These are phyloP conservation scores for Diglossa brunneiventris DNA, from an alignment of 2,113 vertebrate species.

Conservation along the genomic window DNA sequence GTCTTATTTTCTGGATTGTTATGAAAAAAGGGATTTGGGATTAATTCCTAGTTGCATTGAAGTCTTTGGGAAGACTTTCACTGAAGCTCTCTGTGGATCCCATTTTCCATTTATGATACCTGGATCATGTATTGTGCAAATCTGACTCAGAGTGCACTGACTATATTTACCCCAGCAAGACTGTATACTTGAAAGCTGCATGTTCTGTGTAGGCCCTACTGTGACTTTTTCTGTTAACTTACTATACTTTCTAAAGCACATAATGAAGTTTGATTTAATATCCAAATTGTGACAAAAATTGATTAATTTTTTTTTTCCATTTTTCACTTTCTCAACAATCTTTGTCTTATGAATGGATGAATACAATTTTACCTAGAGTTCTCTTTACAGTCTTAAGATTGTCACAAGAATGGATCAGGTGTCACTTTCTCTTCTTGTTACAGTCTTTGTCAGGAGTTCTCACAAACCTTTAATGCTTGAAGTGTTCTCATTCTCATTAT, in stretches of 20 bases:
- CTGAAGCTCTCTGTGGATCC: not conserved
- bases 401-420: slow-evolving; percentile 61
- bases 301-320: slow-evolving; percentile 48
- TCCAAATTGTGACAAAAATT: slow-evolving; percentile 11
- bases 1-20: not conserved
- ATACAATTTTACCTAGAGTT: slow-evolving; percentile 60
- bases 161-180: not conserved
- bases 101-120: not conserved
- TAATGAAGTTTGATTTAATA: not conserved
- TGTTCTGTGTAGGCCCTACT: not conserved
- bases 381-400: slow-evolving; percentile 56
- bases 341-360: slow-evolving; percentile 53
- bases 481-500: slow-evolving; percentile 70
- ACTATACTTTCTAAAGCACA: not conserved
- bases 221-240: not conserved
- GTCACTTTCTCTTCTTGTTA: slow-evolving; percentile 63
- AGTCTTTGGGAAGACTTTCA: not conserved
- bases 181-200: not conserved
- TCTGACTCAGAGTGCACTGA: not conserved
- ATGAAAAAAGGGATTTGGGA: not conserved
- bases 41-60: not conserved
- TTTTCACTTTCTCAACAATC: slow-evolving; percentile 57
- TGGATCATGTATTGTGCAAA: not conserved
- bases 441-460: slow-evolving; percentile 66
- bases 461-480: slow-evolving; percentile 68